Evolutionary conservation across 2,888 invertebrate genomes (phyloP).

Genomic region (Leptinotarsa rubiginosa): DNA sequence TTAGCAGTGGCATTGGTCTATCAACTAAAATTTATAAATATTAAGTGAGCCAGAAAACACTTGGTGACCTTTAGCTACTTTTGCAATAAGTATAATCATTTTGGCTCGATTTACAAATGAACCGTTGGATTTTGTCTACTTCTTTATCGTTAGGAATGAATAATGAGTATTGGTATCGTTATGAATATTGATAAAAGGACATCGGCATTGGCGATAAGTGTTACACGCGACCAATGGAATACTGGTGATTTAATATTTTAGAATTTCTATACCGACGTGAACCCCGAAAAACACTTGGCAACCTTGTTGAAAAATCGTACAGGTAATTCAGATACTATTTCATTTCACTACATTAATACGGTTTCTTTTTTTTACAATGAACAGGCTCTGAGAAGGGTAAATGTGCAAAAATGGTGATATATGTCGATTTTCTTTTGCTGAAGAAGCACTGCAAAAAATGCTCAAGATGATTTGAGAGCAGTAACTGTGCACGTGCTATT

Average conservation of each 20-base stretch:
- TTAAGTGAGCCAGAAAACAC: slow-evolving; percentile 17
- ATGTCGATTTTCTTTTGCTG: no score
- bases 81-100: slow-evolving; percentile 7
- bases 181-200: slow-evolving; percentile 19
- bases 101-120: background rate
- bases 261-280: background rate
- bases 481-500: no score
- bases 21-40: slow-evolving; percentile 11
- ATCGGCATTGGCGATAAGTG: slow-evolving; percentile 10
- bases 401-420: no score
- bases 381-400: no score
- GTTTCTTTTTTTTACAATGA: background rate
- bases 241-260: background rate
- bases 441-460: no score
- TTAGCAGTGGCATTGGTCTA: slow-evolving; percentile 8
- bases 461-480: background rate
- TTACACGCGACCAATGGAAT: slow-evolving; percentile 3
- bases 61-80: slow-evolving; percentile 4
- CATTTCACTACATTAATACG: background rate
- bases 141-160: slow-evolving; percentile 7
- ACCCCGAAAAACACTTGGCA: background rate
- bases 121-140: slow-evolving; percentile 14
- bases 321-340: no score
- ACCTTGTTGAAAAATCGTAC: no score
- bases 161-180: slow-evolving; percentile 11